Percentiles rank a stretch among this genome's conserved stretches.
phyloP scores from a whole-genome alignment of 2,888 invertebrate species.

The Hyppa rectilinea region DNA sequence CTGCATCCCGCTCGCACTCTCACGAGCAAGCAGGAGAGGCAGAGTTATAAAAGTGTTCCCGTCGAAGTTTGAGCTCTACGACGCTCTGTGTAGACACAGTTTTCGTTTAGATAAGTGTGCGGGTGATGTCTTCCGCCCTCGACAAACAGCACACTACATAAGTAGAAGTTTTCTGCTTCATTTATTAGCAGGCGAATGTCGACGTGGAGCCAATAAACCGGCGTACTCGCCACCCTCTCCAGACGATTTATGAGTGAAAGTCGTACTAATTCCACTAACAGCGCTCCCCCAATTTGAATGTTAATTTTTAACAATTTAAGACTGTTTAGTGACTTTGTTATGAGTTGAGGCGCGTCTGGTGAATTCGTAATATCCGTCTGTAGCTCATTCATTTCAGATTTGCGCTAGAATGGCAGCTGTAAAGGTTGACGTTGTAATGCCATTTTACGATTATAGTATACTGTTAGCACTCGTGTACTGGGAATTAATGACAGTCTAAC shows the following conservation, averaged over 20 bases:
- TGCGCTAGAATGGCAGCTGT: constrained; percentile 73
- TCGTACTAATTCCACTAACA: constrained; percentile 89
- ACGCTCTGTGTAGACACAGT: constrained; percentile 72
- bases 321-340: constrained; percentile 85
- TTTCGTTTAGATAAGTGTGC: constrained; percentile 74
- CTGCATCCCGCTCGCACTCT: constrained; percentile 73
- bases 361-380: constrained; percentile 75
- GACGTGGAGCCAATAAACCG: constrained; percentile 87
- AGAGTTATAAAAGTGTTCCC: constrained; percentile 76
- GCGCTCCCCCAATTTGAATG: constrained; percentile 88
- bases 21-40: constrained; percentile 71
- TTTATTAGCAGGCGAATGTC: constrained; percentile 88
- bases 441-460: constrained; percentile 76
- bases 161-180: constrained; percentile 89
- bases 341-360: constrained; percentile 79
- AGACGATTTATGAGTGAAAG: constrained; percentile 88
- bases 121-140: constrained; percentile 80
- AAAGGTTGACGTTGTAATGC: constrained; percentile 75
- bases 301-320: constrained; percentile 90
- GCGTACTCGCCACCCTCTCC: constrained; percentile 84
- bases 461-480: constrained; percentile 69
- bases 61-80: constrained; percentile 82
- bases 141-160: constrained; percentile 83
- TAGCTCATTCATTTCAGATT: constrained; percentile 78
- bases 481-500: constrained; percentile 66